Evolutionary conservation across 2,888 invertebrate species (phyloP), one percentile per base, ranked within the genome.

Genomic region (Cantharis rufa): DNA sequence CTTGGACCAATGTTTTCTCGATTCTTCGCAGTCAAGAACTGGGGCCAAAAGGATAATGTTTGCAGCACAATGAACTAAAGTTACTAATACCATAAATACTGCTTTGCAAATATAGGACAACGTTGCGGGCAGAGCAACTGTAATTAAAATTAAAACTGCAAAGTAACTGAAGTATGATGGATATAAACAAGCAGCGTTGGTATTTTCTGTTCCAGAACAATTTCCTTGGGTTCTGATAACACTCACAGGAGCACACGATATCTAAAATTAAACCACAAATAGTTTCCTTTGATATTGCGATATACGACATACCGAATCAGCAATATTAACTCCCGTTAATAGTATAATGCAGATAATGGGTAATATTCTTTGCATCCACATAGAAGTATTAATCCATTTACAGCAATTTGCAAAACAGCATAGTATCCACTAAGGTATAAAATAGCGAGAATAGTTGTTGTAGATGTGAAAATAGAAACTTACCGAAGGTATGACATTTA

Each of bases 161-260:
- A 93, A 93, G 86, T 93, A 92, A 80, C 93, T 92, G 86, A 94
- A 92, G 87, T 94, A 95, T 69, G 93, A 93, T 62, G 94, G 94
- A 86, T 93, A 93, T 61, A 92, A 89, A 84, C 93, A 93, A 27
- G 88, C 87, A 7, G 87, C 84, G 24, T 88, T 86, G 76, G 88
- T 87, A 70, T 86, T 87, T 27, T 84, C 85, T 4, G 84, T 77
- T 28, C 82, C 75, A 16, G 86, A 85, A 80, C 87, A 87, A 76
- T 87, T 88, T 71, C 84, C 83, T 70, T 83, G 80, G 5, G 80
- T 66, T 11, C 71, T 75, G 24, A 76, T 69, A 21, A 62, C 61
- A 64, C 69, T 66, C 63, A 81, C 74, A 15, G 81, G 81, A 10
- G 83, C 84, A 79, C 87, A 87, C 32, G 84, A 84, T 13, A 86